A percentile compares a stretch with the other conserved stretches of the same genome.
Evolutionary conservation across 2,113 vertebrate species (phyloP).

Genomic region (Marcusenius ussheri): DNA sequence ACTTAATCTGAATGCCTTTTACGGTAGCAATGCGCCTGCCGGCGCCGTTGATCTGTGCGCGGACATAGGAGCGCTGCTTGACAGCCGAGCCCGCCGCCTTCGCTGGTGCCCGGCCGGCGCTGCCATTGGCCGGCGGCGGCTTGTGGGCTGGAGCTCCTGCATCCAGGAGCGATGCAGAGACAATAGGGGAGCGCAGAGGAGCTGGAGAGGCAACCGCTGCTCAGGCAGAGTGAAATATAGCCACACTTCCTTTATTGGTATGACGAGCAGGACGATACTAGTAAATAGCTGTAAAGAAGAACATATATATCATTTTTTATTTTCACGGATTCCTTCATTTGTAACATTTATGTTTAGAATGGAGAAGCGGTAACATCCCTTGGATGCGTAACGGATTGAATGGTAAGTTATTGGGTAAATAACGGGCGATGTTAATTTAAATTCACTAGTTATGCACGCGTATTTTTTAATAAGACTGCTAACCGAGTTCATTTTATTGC

Average conservation of each 20-base stretch:
- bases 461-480: neutral
- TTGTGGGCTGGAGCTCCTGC: constrained; percentile 18
- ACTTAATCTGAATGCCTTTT: neutral
- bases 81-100: constrained; percentile 6
- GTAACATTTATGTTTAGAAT: constrained; percentile 27
- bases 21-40: neutral
- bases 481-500: neutral
- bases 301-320: neutral
- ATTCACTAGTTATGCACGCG: neutral
- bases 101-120: constrained; percentile 32
- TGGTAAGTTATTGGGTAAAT: constrained; percentile 50
- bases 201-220: constrained; percentile 1
- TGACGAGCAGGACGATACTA: neutral
- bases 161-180: constrained; percentile 51
- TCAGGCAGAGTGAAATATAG: constrained; percentile 29
- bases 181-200: constrained; percentile 45
- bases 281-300: neutral
- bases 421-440: neutral
- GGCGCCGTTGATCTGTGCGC: constrained; percentile 53
- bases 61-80: constrained; percentile 43
- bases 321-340: neutral
- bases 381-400: constrained; percentile 37
- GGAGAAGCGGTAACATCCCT: constrained; percentile 31
- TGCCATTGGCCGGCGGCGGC: constrained; percentile 44
- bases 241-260: constrained; percentile 22